Percentiles rank a stretch among this genome's conserved stretches.
Conservation (phyloP, 1,140 invertebrate genomes). For the Nebria ingens region DNA sequence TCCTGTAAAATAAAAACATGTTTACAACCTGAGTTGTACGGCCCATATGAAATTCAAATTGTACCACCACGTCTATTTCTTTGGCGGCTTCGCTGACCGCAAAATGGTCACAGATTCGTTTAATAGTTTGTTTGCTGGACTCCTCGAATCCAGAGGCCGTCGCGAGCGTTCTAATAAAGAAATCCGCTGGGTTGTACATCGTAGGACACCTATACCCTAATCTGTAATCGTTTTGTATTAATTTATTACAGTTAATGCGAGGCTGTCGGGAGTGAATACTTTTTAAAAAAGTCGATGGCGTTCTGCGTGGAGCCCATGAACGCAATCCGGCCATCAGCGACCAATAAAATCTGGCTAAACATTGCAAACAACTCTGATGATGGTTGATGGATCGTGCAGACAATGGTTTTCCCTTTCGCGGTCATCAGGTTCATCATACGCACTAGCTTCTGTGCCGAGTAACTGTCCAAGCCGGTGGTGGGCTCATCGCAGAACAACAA, state of each 20-base stretch:
- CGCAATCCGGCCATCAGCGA: constrained; percentile 83
- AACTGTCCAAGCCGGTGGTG: constrained; percentile 87
- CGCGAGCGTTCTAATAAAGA: constrained; percentile 77
- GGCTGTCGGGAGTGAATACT: no score
- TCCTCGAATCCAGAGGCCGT: constrained; percentile 65
- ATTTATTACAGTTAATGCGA: no score
- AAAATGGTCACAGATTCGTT: constrained; percentile 66
- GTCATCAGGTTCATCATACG: constrained; percentile 56
- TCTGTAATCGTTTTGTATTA: no score
- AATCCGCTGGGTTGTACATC: constrained; percentile 89
- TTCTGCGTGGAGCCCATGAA: constrained; percentile 67
- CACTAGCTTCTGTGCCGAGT: constrained; percentile 82
- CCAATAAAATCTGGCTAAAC: constrained; percentile 76
- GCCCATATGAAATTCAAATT: constrained; percentile 53
- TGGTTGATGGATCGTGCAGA: constrained; percentile 96
- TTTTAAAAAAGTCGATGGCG: constrained; percentile 71
- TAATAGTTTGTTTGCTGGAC: constrained; percentile 48
- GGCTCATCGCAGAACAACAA: constrained; percentile 94
- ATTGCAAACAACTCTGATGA: constrained; percentile 83
- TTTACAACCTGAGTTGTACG: constrained; percentile 30
- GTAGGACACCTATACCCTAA: constrained; percentile 65
- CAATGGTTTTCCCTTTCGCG: constrained; percentile 65
- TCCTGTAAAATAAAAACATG: not conserved
- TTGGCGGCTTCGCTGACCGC: constrained; percentile 63
- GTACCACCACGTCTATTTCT: constrained; percentile 58